Evolutionary conservation across 2,888 invertebrate genomes (phyloP), one percentile per base, ranked within the genome.

Genomic region (Elgonia sp.): DNA sequence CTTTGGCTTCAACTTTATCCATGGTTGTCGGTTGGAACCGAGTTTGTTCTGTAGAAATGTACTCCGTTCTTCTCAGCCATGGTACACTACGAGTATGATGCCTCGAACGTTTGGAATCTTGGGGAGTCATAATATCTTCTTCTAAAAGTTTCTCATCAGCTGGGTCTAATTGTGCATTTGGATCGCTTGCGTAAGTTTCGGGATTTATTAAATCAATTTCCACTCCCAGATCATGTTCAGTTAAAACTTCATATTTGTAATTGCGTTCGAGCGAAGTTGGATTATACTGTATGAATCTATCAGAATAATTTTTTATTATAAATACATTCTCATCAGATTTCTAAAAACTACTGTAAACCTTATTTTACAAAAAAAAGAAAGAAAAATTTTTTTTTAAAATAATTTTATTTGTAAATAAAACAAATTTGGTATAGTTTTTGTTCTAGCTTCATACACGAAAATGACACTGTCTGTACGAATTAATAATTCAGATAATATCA

Each of bases 1-100:
- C 99, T 96, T 99, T 99, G 0, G 99, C 99, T 96, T 99, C 99
- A 94, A 99, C 98, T 96, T 99, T 99, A 93, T 99, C 99, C 96
- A 98, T 97, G 90, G 98, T 97, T 94, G 98, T 98, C 20, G 99
- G 98, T 94, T 99, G 99, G 95, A 99, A 99, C 89, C 99, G 96
- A 21, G 99, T 99, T 94, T 98, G 99, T 95, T 99, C 99, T 55
- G 99, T 99, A 6, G 99, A 99, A 93, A 99, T 99, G 93, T 99
- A 99, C 94, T 99, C 99, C 0, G 99, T 99, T 91, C 99, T 97
- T 76, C 99, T 97, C 94, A 99, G 96, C 99, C 99, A 99, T 0
- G 99, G 99, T 0, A 99, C 99, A 93, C 97, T 98, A 90, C 98
- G 97, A 1, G 98, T 98, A 96, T 99, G 99, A 95, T 99, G 99